Base-by-base conservation (phyloP, 2,113 vertebrate genomes). In the Mixornis gularis region DNA sequence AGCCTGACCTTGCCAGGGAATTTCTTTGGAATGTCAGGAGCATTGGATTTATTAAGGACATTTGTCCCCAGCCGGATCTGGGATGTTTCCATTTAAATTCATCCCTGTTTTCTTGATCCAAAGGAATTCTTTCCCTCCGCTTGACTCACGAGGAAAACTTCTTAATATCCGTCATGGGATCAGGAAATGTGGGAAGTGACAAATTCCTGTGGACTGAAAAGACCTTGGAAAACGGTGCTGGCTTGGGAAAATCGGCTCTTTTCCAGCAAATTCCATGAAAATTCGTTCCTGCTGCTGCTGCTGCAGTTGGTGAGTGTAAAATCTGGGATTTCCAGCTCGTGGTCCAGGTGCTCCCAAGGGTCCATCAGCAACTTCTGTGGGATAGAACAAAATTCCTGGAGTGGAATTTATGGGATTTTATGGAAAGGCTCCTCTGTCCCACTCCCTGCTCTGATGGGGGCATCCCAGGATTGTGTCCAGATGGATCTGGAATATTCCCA, bases 381-480 rank as follows among this genome's bases (percentile, higher is more conserved):
- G 66, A 53, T 17, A 3, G 3, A 4, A 21, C 36, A 34, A 16
- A 9, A 30, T 36, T 41, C 25, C 25, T 7, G 7, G 8, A 12
- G 13, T 10, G 22, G 12, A 24, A 53, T 79, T 55, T 20, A 3
- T n/a, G 63, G 52, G 52, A 58, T 40, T 68, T 68, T 27, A 14
- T 3, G 43, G 63, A 40, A 19, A 13, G 17, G 46, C 3, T 36
- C 13, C 32, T 34, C 25, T 30, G 26, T 25, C 46, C 38, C 44
- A 24, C 16, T 51, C 30, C 53, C 19, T 51, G 65, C 25, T 59
- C 55, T 2, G 0, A 8, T 5, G 5, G 36, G 20, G 26, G 21
- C n/a, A 10, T 27, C 25, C 56, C 26, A 14, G 41, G 56, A 36
- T 26, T 20, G 4, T 24, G 19, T 41, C 25, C 0, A 0, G 24